A percentile compares a stretch with the other conserved stretches of the same genome.
phyloP scores from a whole-genome alignment of 2,113 vertebrate species.

The Lasiurus borealis region DNA sequence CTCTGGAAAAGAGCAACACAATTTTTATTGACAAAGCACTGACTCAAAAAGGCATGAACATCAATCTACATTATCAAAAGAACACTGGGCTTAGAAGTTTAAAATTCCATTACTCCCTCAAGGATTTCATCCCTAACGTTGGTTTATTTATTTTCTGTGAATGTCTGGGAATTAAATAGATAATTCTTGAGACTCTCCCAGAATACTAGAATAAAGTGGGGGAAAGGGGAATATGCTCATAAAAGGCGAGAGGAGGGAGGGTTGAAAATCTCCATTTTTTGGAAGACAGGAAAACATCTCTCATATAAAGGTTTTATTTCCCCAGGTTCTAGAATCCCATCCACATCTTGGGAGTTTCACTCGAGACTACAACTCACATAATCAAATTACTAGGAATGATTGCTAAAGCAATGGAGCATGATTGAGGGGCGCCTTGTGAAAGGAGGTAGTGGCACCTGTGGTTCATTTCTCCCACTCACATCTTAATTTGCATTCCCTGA shows the following conservation, averaged over 20 bases:
- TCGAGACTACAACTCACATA: not conserved
- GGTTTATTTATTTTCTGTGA: not conserved
- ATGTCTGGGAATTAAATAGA: not conserved
- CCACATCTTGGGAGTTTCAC: not conserved
- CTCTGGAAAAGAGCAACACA: not conserved
- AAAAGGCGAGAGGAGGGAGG: fast-evolving
- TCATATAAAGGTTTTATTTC: not conserved
- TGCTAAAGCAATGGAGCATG: not conserved
- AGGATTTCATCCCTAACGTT: not conserved
- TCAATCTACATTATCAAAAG: constrained; percentile 31
- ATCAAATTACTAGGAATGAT: not conserved
- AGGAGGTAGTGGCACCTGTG: not conserved
- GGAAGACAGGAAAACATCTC: not conserved
- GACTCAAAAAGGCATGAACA: constrained; percentile 15
- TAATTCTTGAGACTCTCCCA: not conserved
- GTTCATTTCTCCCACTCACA: fast-evolving
- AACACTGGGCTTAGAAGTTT: not conserved
- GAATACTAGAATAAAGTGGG: not conserved
- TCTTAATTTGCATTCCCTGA: not conserved
- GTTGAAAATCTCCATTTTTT: not conserved
- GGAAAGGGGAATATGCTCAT: not conserved
- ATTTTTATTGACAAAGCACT: constrained; percentile 48
- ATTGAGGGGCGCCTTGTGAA: not conserved
- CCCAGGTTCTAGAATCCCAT: not conserved
- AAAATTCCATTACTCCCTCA: not conserved